Evolutionary conservation across 1,140 invertebrate genomes (phyloP).

Genomic region (Heliconius himera): DNA sequence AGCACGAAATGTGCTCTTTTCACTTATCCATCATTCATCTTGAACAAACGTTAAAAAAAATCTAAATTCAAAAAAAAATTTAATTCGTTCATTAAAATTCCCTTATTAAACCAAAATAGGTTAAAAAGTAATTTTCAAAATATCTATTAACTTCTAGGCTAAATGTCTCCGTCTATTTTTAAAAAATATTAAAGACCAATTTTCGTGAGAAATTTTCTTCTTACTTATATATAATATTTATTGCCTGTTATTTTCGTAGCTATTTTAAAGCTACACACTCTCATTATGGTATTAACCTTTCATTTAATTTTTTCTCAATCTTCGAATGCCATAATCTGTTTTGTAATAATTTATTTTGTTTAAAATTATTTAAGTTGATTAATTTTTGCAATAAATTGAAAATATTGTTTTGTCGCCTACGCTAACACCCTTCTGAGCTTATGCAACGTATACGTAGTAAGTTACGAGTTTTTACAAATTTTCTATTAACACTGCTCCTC

Average conservation of each 20-base stretch:
- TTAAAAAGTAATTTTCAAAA: neutral
- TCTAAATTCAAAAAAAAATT: too few relatives aligned
- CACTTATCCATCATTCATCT: neutral
- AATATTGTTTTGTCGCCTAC: conserved; percentile 3
- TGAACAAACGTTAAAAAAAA: neutral
- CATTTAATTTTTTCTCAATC: neutral
- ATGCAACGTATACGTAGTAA: neutral
- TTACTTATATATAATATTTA: neutral
- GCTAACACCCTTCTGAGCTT: conserved; percentile 4
- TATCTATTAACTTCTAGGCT: neutral
- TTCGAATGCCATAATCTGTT: too few relatives aligned
- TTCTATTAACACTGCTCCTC: neutral
- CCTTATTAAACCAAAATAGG: neutral
- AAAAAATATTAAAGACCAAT: neutral
- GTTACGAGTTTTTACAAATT: neutral
- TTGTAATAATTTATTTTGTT: too few relatives aligned
- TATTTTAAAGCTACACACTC: neutral
- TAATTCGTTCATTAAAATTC: neutral
- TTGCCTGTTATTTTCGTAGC: neutral
- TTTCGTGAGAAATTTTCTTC: neutral
- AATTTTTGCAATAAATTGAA: neutral
- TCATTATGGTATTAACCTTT: neutral
- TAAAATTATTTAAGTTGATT: neutral
- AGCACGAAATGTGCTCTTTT: neutral
- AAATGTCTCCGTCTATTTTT: neutral